Percentiles rank a stretch among this genome's conserved stretches.
These are phyloP conservation scores for Mandrillus leucophaeus DNA, from an alignment of 2,113 vertebrate species.

Conservation along the genomic window DNA sequence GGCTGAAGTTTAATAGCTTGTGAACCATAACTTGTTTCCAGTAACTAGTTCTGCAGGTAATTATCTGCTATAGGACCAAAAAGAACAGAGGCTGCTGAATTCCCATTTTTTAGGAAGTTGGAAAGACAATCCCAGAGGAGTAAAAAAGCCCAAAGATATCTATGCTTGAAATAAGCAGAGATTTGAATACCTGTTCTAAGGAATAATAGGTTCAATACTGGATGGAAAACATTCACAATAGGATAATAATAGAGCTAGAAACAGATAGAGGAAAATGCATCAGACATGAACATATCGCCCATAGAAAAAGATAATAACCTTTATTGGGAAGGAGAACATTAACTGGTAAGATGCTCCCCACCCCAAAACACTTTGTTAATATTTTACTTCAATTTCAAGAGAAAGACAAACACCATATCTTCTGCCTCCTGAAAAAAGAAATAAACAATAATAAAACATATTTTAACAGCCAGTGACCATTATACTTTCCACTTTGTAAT, in stretches of 20 bases:
- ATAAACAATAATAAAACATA: background rate
- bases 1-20: constrained; percentile 19
- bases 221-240: background rate
- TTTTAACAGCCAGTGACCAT: constrained; percentile 3
- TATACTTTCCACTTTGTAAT: background rate
- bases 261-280: background rate
- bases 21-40: constrained; percentile 20
- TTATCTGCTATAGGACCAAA: background rate
- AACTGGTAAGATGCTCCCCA: background rate
- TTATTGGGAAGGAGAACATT: background rate
- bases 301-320: constrained; percentile 8
- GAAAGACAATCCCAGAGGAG: constrained; percentile 31
- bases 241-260: background rate
- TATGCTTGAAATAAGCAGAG: constrained; percentile 30
- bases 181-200: constrained; percentile 51
- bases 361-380: constrained; percentile 5
- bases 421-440: background rate
- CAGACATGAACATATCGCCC: background rate
- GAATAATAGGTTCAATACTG: background rate
- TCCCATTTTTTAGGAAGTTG: background rate
- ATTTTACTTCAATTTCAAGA: constrained; percentile 59
- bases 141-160: background rate
- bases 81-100: background rate
- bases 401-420: background rate
- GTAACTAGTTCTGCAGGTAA: constrained; percentile 26